Conservation (phyloP, 2,888 invertebrate genomes). For the Drosophila cracens region DNA sequence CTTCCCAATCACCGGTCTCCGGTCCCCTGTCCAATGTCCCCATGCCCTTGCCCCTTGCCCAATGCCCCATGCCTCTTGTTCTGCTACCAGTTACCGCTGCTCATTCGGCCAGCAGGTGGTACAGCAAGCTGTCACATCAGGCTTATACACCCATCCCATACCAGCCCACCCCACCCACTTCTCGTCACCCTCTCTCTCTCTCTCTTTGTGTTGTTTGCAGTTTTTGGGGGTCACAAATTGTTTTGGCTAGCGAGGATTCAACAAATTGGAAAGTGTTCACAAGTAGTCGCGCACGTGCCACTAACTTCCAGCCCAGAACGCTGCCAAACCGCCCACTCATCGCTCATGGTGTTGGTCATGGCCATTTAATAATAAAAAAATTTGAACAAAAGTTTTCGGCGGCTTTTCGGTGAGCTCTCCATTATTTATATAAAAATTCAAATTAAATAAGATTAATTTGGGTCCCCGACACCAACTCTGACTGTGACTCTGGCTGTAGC, state of each 20-base stretch:
- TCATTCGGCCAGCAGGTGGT: conserved; percentile 51
- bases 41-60: neutral
- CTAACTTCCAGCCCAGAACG: conserved; percentile 14
- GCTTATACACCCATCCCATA: neutral
- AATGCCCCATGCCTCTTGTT: neutral
- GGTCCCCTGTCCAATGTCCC: neutral
- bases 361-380: conserved; percentile 74
- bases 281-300: conserved; percentile 71
- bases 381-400: conserved; percentile 71
- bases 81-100: conserved; percentile 20
- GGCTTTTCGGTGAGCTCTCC: conserved; percentile 51
- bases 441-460: conserved; percentile 83
- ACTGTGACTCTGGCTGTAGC: conserved; percentile 19
- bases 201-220: conserved; percentile 52
- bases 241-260: conserved; percentile 70
- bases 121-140: conserved; percentile 9
- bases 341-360: conserved; percentile 32
- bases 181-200: neutral
- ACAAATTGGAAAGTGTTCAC: conserved; percentile 80
- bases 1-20: neutral
- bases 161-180: neutral
- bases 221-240: conserved; percentile 74
- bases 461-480: neutral
- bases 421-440: conserved; percentile 82
- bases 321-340: conserved; percentile 26